Conservation (phyloP, 2,888 invertebrate genomes). For the Catocala nupta region DNA sequence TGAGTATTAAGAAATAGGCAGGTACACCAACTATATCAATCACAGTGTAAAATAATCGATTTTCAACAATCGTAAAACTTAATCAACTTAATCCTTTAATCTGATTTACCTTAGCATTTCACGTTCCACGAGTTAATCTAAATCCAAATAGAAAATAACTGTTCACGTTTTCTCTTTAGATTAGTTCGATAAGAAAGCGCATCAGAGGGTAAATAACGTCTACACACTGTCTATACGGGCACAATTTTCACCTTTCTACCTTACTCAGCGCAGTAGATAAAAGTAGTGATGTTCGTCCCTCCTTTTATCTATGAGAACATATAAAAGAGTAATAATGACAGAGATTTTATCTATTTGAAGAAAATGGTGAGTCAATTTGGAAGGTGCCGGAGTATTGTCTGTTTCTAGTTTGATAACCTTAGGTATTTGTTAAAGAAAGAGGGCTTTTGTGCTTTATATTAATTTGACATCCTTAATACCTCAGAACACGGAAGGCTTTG, state of each 20-base stretch:
- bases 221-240: conserved; percentile 29
- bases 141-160: conserved; percentile 20
- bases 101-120: neutral
- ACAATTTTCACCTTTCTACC: conserved; percentile 32
- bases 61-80: too few species aligned
- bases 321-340: conserved; percentile 19
- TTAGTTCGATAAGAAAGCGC: conserved; percentile 34
- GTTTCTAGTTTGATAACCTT: neutral
- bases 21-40: too few species aligned
- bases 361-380: conserved; percentile 6
- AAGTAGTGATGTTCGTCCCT: neutral
- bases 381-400: neutral
- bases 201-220: conserved; percentile 33
- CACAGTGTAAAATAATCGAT: too few species aligned
- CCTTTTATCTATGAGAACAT: conserved; percentile 30
- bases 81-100: neutral
- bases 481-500: too few species aligned
- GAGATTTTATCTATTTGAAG: conserved; percentile 18
- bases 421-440: too few species aligned
- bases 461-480: too few species aligned
- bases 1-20: too few species aligned
- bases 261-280: conserved; percentile 17
- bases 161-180: conserved; percentile 23
- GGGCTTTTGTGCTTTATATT: too few species aligned
- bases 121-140: conserved; percentile 4